Conservation (phyloP, 2,797 vertebrate genomes). For the Betta splendens region DNA sequence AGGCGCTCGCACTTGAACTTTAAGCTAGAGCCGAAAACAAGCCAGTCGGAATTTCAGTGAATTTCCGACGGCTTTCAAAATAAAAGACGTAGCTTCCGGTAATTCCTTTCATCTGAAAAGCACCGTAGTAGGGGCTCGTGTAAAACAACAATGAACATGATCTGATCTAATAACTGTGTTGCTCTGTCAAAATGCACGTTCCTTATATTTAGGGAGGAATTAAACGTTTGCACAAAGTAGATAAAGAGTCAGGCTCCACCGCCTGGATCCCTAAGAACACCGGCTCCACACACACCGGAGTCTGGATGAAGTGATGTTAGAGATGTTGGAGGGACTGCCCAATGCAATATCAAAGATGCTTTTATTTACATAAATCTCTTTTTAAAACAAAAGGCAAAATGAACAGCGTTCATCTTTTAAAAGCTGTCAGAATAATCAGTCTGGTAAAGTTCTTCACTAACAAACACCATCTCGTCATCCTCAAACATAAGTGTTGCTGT, state of each 20-base stretch:
- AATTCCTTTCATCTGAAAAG: neutral
- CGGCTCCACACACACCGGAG: too few relatives aligned
- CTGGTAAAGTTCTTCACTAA: slow-evolving; percentile 58
- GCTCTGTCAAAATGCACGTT: too few relatives aligned
- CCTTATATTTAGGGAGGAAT: too few relatives aligned
- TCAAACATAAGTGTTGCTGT: neutral
- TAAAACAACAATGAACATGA: too few relatives aligned
- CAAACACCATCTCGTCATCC: slow-evolving; percentile 17
- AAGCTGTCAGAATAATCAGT: slow-evolving; percentile 55
- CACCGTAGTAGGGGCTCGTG: too few relatives aligned
- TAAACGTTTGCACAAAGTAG: too few relatives aligned
- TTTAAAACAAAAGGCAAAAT: slow-evolving; percentile 74
- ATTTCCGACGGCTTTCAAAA: slow-evolving; percentile 29
- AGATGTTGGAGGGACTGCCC: slow-evolving; percentile 4
- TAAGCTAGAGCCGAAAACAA: slow-evolving; percentile 10
- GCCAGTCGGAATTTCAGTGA: neutral
- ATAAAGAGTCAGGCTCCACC: too few relatives aligned
- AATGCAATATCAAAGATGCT: slow-evolving; percentile 65
- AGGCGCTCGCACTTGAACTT: slow-evolving; percentile 31
- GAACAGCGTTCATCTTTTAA: slow-evolving; percentile 57
- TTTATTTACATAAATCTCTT: slow-evolving; percentile 80
- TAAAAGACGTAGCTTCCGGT: slow-evolving; percentile 1
- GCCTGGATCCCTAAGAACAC: too few relatives aligned
- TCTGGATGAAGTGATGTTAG: too few relatives aligned
- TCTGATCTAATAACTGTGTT: too few relatives aligned